These are phyloP conservation scores for Lutjanus erythropterus DNA, from an alignment of 2,113 vertebrate species.

Conservation along the genomic window DNA sequence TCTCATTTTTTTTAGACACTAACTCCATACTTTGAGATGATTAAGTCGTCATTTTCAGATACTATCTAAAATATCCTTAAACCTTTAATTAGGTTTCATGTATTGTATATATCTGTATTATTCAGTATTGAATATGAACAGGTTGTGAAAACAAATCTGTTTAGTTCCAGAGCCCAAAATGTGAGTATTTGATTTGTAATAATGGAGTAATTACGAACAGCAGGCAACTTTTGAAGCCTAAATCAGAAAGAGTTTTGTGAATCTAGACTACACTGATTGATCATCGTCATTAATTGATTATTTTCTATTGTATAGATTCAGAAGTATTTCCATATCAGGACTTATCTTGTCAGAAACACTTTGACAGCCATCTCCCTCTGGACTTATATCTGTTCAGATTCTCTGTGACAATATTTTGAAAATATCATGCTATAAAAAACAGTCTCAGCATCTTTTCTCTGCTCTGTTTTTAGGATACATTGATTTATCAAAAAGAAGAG, in stretches of 20 bases:
- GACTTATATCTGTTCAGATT: background rate
- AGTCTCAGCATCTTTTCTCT: background rate
- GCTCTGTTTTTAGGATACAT: slow-evolving; percentile 90
- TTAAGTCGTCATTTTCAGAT: too few relatives aligned
- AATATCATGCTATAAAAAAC: background rate
- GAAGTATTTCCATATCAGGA: too few relatives aligned
- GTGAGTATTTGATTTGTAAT: background rate
- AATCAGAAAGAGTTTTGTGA: background rate
- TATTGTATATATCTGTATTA: too few relatives aligned
- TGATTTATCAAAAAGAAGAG: slow-evolving; percentile 98
- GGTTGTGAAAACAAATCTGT: background rate
- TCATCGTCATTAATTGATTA: too few relatives aligned
- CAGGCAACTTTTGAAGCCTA: background rate
- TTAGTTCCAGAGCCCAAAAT: background rate
- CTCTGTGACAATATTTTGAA: background rate
- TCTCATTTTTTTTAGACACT: too few relatives aligned
- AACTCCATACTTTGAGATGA: too few relatives aligned
- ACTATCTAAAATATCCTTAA: too few relatives aligned
- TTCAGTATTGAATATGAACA: too few relatives aligned
- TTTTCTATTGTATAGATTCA: too few relatives aligned
- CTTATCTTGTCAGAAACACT: background rate
- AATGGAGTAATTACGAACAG: background rate
- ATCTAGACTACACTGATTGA: background rate
- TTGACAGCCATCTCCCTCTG: background rate
- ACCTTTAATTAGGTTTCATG: too few relatives aligned